Conservation (phyloP, 2,797 vertebrate genomes). For the Morus bassanus region DNA sequence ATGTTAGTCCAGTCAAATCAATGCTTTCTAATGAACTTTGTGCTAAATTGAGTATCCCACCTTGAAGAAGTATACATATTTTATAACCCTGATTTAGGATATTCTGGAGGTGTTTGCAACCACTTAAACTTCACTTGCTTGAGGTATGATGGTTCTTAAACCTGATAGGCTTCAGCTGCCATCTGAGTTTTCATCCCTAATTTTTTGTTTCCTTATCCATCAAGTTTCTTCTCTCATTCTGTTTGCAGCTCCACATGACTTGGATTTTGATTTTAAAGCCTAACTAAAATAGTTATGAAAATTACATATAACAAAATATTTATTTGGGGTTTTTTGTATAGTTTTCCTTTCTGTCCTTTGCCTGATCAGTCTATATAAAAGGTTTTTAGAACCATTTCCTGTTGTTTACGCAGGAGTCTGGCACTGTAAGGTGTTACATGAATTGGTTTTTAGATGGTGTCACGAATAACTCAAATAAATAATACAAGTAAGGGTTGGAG, state of each 20-base stretch:
- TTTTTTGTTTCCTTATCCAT: not conserved
- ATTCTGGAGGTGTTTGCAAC: not conserved
- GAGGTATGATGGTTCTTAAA: not conserved
- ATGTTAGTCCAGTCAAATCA: not conserved
- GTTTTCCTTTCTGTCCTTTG: not conserved
- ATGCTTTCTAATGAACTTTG: not conserved
- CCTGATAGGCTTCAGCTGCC: not conserved
- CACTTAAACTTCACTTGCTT: not conserved
- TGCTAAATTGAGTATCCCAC: not conserved
- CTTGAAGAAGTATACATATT: not conserved
- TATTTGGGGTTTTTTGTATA: fast-evolving
- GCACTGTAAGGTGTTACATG: not conserved
- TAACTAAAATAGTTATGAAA: not conserved
- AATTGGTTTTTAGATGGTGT: not conserved
- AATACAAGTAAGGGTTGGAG: not conserved
- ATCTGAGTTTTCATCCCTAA: not conserved
- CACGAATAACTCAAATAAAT: slow-evolving; percentile 27
- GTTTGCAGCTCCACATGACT: not conserved
- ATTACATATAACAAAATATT: not conserved
- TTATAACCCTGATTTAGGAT: not conserved
- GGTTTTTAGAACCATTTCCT: not conserved
- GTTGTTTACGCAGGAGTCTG: not conserved
- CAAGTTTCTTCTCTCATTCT: not conserved
- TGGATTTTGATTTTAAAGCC: not conserved
- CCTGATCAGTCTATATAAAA: not conserved